Conservation (phyloP, 1,140 invertebrate genomes). For the Wasmannia auropunctata region DNA sequence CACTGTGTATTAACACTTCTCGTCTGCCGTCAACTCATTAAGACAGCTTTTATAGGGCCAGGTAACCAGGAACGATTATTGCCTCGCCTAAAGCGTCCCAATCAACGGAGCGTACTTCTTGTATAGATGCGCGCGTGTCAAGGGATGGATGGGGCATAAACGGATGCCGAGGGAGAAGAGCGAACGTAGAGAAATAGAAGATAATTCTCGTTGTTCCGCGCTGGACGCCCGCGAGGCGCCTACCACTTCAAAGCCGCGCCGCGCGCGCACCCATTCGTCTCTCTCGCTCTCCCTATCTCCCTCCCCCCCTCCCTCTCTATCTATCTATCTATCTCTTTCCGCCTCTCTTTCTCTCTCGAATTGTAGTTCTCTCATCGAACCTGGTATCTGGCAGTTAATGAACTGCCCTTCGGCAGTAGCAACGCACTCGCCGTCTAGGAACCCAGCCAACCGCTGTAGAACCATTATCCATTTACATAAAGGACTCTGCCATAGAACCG, state of each 20-base stretch:
- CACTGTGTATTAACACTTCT: constrained; percentile 56
- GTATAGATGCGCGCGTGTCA: constrained; percentile 27
- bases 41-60: constrained; percentile 61
- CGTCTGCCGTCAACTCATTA: constrained; percentile 63
- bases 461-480: constrained; percentile 76
- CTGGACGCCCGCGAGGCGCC: constrained; percentile 67
- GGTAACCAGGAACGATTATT: constrained; percentile 63
- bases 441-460: constrained; percentile 48
- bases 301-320: neutral
- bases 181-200: constrained; percentile 56
- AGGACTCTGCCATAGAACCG: constrained; percentile 48
- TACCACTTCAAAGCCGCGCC: constrained; percentile 72
- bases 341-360: neutral
- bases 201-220: constrained; percentile 74
- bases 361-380: constrained; percentile 71
- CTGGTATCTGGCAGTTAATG: constrained; percentile 75
- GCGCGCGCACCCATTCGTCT: constrained; percentile 42
- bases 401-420: constrained; percentile 74
- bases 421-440: constrained; percentile 65
- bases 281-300: neutral
- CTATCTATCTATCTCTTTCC: neutral
- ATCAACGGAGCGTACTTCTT: constrained; percentile 58
- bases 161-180: constrained; percentile 29
- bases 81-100: constrained; percentile 61
- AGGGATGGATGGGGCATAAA: constrained; percentile 57